Evolutionary conservation across 2,113 vertebrate genomes (phyloP).

Genomic region (Brachionichthys hirsutus): DNA sequence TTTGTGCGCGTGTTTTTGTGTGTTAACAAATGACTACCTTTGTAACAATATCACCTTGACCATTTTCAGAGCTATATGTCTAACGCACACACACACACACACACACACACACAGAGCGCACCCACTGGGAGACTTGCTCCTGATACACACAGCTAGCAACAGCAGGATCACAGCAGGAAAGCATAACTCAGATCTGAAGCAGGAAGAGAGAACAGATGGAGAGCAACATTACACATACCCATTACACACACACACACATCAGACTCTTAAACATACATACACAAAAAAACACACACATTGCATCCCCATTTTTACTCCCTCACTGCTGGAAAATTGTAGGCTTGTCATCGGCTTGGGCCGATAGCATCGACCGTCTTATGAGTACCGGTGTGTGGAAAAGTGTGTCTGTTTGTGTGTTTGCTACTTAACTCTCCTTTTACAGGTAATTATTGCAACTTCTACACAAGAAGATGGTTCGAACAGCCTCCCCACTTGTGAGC

Average conservation of each 20-base stretch:
- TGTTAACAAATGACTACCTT: slow-evolving; percentile 9
- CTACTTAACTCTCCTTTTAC: slow-evolving; percentile 33
- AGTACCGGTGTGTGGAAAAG: slow-evolving; percentile 2
- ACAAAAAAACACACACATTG: slow-evolving; percentile 8
- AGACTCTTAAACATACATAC: no score
- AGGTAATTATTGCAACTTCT: slow-evolving; percentile 46
- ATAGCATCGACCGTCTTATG: slow-evolving; percentile 5
- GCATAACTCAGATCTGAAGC: slow-evolving; percentile 54
- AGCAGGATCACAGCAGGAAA: slow-evolving; percentile 70
- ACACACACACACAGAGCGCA: slow-evolving; percentile 14
- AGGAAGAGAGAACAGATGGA: slow-evolving; percentile 64
- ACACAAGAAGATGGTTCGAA: slow-evolving; percentile 22
- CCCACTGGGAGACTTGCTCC: slow-evolving; percentile 1
- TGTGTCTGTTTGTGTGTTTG: slow-evolving; percentile 12
- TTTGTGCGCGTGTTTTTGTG: slow-evolving; percentile 1
- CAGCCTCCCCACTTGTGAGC: slow-evolving; percentile 29
- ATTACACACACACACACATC: slow-evolving; percentile 18
- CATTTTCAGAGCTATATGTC: slow-evolving; percentile 11
- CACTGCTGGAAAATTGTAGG: slow-evolving; percentile 6
- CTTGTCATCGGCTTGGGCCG: slow-evolving; percentile 20
- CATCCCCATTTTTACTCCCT: slow-evolving; percentile 27
- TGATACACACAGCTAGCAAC: slow-evolving; percentile 54
- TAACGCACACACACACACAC: not conserved
- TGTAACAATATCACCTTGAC: slow-evolving; percentile 25
- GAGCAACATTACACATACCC: slow-evolving; percentile 42